Evolutionary conservation across 1,140 invertebrate genomes (phyloP).

Genomic region (Notospermus geniculatus): DNA sequence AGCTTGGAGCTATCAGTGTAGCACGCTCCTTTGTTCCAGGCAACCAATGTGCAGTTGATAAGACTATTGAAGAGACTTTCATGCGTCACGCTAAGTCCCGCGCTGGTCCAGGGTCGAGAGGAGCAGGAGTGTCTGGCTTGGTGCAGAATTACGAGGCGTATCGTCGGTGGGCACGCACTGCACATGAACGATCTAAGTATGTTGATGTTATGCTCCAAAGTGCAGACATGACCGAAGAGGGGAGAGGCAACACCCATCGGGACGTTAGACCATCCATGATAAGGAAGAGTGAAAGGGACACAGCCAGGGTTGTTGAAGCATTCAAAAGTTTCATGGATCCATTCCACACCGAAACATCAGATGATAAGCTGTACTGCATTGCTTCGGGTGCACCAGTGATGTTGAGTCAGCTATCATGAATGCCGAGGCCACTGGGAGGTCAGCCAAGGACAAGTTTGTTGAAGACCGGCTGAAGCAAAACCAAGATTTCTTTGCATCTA

Average conservation of each 20-base stretch:
- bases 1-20: conserved; percentile 25
- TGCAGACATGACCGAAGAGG: not conserved
- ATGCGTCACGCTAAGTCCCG: conserved; percentile 20
- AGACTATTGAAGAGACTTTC: too few species aligned
- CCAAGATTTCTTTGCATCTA: conserved; percentile 27
- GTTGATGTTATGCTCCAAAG: not conserved
- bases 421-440: not conserved
- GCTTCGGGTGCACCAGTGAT: not conserved
- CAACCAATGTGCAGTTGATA: conserved; percentile 27
- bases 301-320: conserved; percentile 18
- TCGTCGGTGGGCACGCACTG: not conserved
- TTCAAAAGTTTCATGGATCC: conserved; percentile 20
- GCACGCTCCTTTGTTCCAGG: conserved; percentile 28
- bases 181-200: too few species aligned
- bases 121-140: not conserved
- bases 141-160: not conserved
- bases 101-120: not conserved
- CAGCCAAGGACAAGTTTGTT: conserved; percentile 21
- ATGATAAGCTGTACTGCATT: conserved; percentile 8
- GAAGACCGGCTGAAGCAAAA: conserved; percentile 20
- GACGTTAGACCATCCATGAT: conserved; percentile 23
- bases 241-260: conserved; percentile 12
- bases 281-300: conserved; percentile 17
- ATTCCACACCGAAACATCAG: conserved; percentile 13
- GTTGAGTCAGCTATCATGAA: conserved; percentile 1